A percentile compares a stretch with the other conserved stretches of the same genome.
phyloP scores from a whole-genome alignment of 2,113 vertebrate genomes.

The Entosphenus tridentatus region DNA sequence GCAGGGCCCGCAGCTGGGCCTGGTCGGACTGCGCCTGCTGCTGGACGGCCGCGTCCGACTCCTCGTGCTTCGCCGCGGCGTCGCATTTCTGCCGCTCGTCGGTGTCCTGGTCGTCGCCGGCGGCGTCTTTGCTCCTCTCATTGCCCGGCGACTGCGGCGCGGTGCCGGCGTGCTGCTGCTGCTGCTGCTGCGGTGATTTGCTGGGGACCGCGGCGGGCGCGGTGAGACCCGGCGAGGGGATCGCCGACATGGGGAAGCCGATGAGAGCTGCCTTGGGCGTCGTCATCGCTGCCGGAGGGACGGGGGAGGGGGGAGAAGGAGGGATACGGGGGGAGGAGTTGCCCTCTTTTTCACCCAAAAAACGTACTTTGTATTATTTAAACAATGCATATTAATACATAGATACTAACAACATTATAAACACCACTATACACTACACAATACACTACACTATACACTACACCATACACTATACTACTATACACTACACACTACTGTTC shows the following conservation, averaged over 20 bases:
- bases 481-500: too few species aligned
- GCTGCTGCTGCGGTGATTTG: conserved; percentile 50
- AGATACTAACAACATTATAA: too few species aligned
- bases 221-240: conserved; percentile 36
- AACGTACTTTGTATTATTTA: too few species aligned
- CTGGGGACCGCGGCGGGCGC: conserved; percentile 74
- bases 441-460: too few species aligned
- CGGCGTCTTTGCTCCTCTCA: conserved; percentile 79
- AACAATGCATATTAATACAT: too few species aligned
- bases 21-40: conserved; percentile 59
- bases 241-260: too few species aligned
- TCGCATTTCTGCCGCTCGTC: conserved; percentile 47
- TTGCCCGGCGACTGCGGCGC: conserved; percentile 60
- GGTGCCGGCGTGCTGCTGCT: conserved; percentile 14
- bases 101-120: conserved; percentile 71
- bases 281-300: background rate
- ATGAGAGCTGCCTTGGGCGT: too few species aligned
- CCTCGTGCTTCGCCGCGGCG: conserved; percentile 70
- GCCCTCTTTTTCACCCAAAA: too few species aligned
- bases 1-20: conserved; percentile 75
- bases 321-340: too few species aligned
- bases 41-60: conserved; percentile 57
- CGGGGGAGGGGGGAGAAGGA: conserved; percentile 6
- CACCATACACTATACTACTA: too few species aligned
- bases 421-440: too few species aligned